A percentile compares a stretch with the other conserved stretches of the same genome.
Conservation (phyloP, 2,888 invertebrate genomes). For the Synergus japonicus region DNA sequence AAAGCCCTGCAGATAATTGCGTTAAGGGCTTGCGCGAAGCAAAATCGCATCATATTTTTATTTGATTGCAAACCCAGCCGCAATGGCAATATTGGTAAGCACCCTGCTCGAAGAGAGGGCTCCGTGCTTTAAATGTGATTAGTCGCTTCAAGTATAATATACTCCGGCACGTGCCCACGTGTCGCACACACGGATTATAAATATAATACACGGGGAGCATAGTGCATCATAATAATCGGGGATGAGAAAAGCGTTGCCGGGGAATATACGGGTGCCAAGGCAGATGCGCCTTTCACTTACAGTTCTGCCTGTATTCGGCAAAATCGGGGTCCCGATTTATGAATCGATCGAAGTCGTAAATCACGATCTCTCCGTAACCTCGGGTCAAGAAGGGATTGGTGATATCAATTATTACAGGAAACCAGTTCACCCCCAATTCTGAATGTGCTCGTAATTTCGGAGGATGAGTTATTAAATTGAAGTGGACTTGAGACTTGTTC, state of each 20-base stretch:
- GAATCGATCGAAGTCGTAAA: slow-evolving; percentile 10
- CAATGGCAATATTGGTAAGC: slow-evolving; percentile 60
- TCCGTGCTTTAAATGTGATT: slow-evolving; percentile 71
- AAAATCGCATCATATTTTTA: slow-evolving; percentile 63
- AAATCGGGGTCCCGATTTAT: slow-evolving; percentile 12
- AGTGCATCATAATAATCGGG: slow-evolving; percentile 57
- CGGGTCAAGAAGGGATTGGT: slow-evolving; percentile 1
- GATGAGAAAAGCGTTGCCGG: slow-evolving; percentile 47
- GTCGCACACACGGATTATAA: slow-evolving; percentile 75
- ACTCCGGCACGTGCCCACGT: slow-evolving; percentile 73
- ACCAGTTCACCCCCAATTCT: slow-evolving; percentile 18
- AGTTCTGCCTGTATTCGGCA: slow-evolving; percentile 19
- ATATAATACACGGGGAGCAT: slow-evolving; percentile 71
- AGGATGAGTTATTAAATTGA: slow-evolving; percentile 6
- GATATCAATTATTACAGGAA: slow-evolving; percentile 15
- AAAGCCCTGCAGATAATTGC: slow-evolving; percentile 33
- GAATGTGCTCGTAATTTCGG: background rate
- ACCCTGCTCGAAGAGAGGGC: slow-evolving; percentile 49
- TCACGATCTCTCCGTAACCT: background rate
- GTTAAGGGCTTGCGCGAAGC: slow-evolving; percentile 41
- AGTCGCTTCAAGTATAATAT: slow-evolving; percentile 62
- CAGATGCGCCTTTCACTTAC: slow-evolving; percentile 52
- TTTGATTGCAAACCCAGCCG: slow-evolving; percentile 69
- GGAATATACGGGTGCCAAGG: slow-evolving; percentile 48
- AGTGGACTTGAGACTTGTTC: slow-evolving; percentile 11